A percentile compares a stretch with the other conserved stretches of the same genome.
These are phyloP conservation scores for Etheostoma spectabile DNA, from an alignment of 2,113 vertebrate genomes.

Conservation along the genomic window DNA sequence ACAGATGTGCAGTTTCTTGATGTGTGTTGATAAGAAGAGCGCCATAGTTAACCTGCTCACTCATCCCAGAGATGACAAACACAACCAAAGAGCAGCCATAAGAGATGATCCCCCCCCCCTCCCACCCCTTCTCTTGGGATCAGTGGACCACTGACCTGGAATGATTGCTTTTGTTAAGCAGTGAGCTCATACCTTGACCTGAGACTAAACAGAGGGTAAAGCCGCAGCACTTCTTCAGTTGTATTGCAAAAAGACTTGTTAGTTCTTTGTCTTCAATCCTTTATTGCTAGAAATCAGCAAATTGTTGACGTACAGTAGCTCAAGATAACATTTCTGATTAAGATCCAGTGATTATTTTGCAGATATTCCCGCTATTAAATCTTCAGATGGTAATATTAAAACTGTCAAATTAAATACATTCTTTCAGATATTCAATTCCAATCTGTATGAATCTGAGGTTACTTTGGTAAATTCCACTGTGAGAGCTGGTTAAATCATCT, in stretches of 20 bases:
- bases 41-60: constrained; percentile 45
- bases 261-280: background rate
- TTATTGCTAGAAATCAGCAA: background rate
- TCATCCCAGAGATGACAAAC: constrained; percentile 46
- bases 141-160: constrained; percentile 55
- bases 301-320: background rate
- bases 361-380: too few species aligned
- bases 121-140: constrained; percentile 1
- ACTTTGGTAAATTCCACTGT: too few species aligned
- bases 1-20: background rate
- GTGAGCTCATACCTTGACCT: constrained; percentile 34
- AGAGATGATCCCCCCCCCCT: constrained; percentile 1
- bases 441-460: too few species aligned
- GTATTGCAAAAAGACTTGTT: background rate
- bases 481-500: too few species aligned
- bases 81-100: constrained; percentile 2
- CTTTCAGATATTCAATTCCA: too few species aligned
- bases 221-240: background rate
- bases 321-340: background rate
- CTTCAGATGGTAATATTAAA: too few species aligned
- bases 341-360: too few species aligned
- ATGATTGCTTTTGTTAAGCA: constrained; percentile 67
- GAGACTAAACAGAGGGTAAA: constrained; percentile 32
- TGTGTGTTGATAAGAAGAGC: constrained; percentile 13
- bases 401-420: too few species aligned